A percentile compares a stretch with the other conserved stretches of the same genome.
phyloP scores from a whole-genome alignment of 2,888 invertebrate species.

The Piscicola geometra region DNA sequence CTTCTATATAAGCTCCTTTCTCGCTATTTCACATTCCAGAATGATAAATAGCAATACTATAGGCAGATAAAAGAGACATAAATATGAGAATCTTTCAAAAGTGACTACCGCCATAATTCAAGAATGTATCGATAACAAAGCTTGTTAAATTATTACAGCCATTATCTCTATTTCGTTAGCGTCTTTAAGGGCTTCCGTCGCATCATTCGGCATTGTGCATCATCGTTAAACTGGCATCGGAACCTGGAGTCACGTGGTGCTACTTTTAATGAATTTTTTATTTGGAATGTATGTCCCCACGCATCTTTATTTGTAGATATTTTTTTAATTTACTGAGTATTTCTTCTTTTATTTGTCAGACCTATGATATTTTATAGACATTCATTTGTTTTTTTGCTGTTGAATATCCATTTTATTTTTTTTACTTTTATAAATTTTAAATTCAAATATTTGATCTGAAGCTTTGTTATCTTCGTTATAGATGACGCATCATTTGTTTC shows the following conservation, averaged over 20 bases:
- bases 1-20: too few relatives aligned
- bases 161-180: conserved; percentile 5
- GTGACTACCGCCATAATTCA: too few relatives aligned
- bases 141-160: conserved; percentile 13
- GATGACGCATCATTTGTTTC: too few relatives aligned
- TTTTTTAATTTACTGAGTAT: too few relatives aligned
- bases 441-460: too few relatives aligned
- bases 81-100: neutral
- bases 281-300: neutral
- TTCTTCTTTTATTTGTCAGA: too few relatives aligned
- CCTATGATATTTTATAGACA: neutral
- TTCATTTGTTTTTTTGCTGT: neutral
- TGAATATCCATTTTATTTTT: too few relatives aligned
- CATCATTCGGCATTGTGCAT: neutral
- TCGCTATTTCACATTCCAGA: too few relatives aligned
- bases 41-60: neutral
- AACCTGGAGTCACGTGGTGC: neutral
- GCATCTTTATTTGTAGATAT: too few relatives aligned
- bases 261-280: neutral
- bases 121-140: neutral
- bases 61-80: neutral
- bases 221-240: conserved; percentile 13
- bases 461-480: too few relatives aligned
- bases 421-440: too few relatives aligned
- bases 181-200: neutral